Conservation (phyloP, 2,888 invertebrate genomes). For the Hypena proboscidalis region DNA sequence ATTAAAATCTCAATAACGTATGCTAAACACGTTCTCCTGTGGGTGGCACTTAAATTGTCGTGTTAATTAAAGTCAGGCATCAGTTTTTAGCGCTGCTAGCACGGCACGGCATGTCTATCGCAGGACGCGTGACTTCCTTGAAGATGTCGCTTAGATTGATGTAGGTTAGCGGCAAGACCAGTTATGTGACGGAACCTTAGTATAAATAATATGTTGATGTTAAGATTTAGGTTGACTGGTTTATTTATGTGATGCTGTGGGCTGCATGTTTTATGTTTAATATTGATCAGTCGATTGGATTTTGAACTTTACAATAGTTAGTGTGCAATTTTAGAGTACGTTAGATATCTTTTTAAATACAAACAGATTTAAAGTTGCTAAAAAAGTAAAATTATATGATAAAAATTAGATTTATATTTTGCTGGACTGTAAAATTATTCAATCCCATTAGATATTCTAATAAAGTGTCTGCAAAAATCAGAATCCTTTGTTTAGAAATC, state of each 20-base stretch:
- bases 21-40: conserved; percentile 5
- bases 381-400: too few species aligned
- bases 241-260: background rate
- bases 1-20: background rate
- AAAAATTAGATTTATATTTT: too few species aligned
- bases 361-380: too few species aligned
- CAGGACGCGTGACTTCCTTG: conserved; percentile 15
- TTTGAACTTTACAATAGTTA: too few species aligned
- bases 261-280: too few species aligned
- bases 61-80: conserved; percentile 17
- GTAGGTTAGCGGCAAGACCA: conserved; percentile 16
- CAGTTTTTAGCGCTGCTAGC: conserved; percentile 5
- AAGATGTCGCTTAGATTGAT: conserved; percentile 22
- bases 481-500: too few species aligned
- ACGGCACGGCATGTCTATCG: conserved; percentile 9
- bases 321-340: too few species aligned
- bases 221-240: conserved; percentile 4
- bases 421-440: too few species aligned
- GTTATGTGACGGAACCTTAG: conserved; percentile 17
- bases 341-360: too few species aligned
- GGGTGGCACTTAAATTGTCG: conserved; percentile 14
- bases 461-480: too few species aligned
- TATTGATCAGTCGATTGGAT: too few species aligned
- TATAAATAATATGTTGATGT: conserved; percentile 8
- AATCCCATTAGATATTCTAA: too few species aligned